Base-by-base conservation (phyloP, 2,113 vertebrate genomes). In the Edolisoma coerulescens region DNA sequence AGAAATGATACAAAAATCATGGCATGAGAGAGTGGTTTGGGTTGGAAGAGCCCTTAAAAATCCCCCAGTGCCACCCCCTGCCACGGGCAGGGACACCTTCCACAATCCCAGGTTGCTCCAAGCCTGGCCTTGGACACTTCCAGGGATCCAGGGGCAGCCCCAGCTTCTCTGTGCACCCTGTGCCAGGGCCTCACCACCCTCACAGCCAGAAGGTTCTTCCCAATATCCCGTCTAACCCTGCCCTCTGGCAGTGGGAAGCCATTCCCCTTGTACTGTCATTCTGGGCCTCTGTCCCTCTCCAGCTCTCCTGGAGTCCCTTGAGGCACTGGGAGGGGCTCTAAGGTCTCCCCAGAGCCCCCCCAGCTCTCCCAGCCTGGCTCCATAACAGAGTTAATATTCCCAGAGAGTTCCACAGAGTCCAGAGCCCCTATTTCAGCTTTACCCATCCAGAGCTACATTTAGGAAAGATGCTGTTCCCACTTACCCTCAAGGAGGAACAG, bases 381-480 rank as follows among this genome's bases (percentile, higher is more conserved):
- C 3, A 5, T 6, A 23, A 4, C 0, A 35, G 14, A n/a, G 8
- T 6, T 61, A 9, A 42, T 27, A 63, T 23, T 69, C 35, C n/a
- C 79, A 42, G 39, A 28, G 41, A 56, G 8, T 4, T 41, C 14
- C 63, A 26, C 13, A 3, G 60, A 32, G 45, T 20, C 39, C 73
- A 47, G 52, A 75, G 20, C 17, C 3, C 52, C 0, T 3, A 9
- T 4, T 57, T 26, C 64, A 67, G 3, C 39, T 28, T 13, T 2
- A 21, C 35, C 3, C 10, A 54, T 0, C 37, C 3, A 3, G 7
- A 59, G 65, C 27, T 32, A 0, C n/a, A 8, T 30, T 74, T 27
- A 39, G 52, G 80, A 37, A 52, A 61, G 39, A 16, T 5, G 16
- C 35, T 27, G 35, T 8, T 60, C 27, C 52, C 69, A 35, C 64